phyloP scores from a whole-genome alignment of 2,797 vertebrate genomes.

The Rhinoraja longicauda region DNA sequence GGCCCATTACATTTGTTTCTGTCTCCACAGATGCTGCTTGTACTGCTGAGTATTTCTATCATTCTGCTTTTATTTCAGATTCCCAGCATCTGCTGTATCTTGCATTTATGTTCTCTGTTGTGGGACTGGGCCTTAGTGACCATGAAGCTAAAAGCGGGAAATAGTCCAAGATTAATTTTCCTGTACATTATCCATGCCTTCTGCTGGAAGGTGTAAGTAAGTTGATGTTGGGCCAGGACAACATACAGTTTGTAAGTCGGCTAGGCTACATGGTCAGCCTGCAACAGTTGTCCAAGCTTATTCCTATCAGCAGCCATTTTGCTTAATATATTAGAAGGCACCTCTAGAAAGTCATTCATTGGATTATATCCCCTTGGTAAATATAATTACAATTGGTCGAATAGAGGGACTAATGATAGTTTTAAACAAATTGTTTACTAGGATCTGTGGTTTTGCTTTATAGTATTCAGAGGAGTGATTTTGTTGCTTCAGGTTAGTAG shows the following conservation, averaged over 20 bases:
- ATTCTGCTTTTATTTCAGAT: no score
- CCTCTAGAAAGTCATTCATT: background rate
- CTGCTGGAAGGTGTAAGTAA: background rate
- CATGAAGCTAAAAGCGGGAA: background rate
- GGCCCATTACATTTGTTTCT: no score
- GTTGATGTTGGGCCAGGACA: background rate
- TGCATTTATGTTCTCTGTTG: no score
- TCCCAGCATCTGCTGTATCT: no score
- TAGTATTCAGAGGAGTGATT: background rate
- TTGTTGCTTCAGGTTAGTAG: background rate
- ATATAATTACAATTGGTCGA: background rate
- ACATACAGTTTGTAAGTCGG: background rate
- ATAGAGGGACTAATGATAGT: background rate
- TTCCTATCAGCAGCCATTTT: background rate
- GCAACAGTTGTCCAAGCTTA: background rate
- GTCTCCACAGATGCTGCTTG: no score
- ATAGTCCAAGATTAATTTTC: background rate
- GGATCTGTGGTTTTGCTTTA: background rate
- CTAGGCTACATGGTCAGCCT: background rate
- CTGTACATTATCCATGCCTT: background rate
- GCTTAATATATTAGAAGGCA: background rate
- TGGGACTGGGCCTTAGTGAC: background rate
- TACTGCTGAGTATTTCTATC: no score
- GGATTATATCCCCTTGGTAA: background rate
- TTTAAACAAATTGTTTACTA: background rate